Base-by-base conservation (phyloP, 2,888 invertebrate genomes). In the Icerya purchasi region DNA sequence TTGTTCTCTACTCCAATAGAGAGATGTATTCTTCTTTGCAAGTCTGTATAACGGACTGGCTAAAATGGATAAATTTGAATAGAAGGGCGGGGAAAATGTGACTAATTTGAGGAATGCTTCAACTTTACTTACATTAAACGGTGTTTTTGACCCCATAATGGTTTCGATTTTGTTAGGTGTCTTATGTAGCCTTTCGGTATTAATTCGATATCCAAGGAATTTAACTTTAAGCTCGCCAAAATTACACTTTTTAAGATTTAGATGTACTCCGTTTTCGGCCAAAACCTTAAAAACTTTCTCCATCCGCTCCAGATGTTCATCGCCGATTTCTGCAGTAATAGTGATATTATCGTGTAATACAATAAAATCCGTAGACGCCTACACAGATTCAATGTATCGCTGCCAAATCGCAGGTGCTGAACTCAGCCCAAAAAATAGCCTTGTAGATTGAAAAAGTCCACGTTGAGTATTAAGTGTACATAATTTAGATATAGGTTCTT, bases 191-290 rank as follows among this genome's bases (percentile, higher is more conserved):
- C 56, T 50, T 2, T 49, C 20, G 2, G 20, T 50, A 22, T 56
- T 21, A 18, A 64, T n/a, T n/a, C n/a, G n/a, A 55, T 53, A 61
- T 0, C 62, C 63, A 14, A 63, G 50, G 23, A 62, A 63, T 36
- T 61, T 56, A 2, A 62, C 59, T 50, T 60, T n/a, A 1, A 36
- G 2, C 21, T 56, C 25, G 22, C 61, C 53, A 57, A 61, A 58
- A 25, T 50, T 25, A 25, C 63, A 55, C 58, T 65, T 62, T 18
- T 65, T 62, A 0, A 65, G 65, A 3, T 66, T 67, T 1, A 67
- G 63, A 14, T 56, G 59, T 63, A 66, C n/a, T 64, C 25, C 25
- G 14, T 54, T 23, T 54, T 54, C 54, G 3, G 2, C 19, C 24
- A 24, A 54, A 2, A 14, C 25, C 2, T 24, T 2, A 1, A 54